Percentiles rank a stretch among this genome's conserved stretches.
Conservation (phyloP, 2,888 invertebrate genomes). For the Hoplodrina blanda region DNA sequence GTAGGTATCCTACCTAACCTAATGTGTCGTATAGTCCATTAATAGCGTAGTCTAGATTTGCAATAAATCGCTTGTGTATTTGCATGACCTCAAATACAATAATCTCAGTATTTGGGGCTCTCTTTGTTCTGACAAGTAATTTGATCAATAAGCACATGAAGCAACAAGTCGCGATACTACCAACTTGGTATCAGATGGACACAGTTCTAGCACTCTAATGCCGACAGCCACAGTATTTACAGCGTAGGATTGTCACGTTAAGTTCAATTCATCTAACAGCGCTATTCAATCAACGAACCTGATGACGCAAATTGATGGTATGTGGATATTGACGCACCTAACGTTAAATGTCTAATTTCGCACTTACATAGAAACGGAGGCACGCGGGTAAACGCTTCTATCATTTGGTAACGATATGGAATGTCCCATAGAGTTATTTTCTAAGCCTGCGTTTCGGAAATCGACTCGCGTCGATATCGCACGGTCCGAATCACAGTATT, state of each 20-base stretch:
- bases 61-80: slow-evolving; percentile 1
- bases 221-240: slow-evolving; percentile 57
- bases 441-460: slow-evolving; percentile 43
- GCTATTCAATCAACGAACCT: slow-evolving; percentile 32
- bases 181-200: slow-evolving; percentile 35
- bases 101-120: slow-evolving; percentile 6
- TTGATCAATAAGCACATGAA: slow-evolving; percentile 28
- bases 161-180: slow-evolving; percentile 48
- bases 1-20: slow-evolving; percentile 16
- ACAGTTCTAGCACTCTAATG: slow-evolving; percentile 56
- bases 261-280: slow-evolving; percentile 15
- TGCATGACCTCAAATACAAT: slow-evolving; percentile 11
- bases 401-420: slow-evolving; percentile 7
- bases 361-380: slow-evolving; percentile 32
- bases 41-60: slow-evolving; percentile 32
- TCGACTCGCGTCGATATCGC: slow-evolving; percentile 51
- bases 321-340: slow-evolving; percentile 30
- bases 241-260: slow-evolving; percentile 41
- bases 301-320: slow-evolving; percentile 49
- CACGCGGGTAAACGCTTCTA: slow-evolving; percentile 16
- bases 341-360: slow-evolving; percentile 40
- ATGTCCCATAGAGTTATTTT: slow-evolving; percentile 35
- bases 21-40: slow-evolving; percentile 23
- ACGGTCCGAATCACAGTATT: slow-evolving; percentile 29
- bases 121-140: slow-evolving; percentile 19